Base-by-base conservation (phyloP, 2,888 invertebrate genomes). In the Harpalus rufipes region DNA sequence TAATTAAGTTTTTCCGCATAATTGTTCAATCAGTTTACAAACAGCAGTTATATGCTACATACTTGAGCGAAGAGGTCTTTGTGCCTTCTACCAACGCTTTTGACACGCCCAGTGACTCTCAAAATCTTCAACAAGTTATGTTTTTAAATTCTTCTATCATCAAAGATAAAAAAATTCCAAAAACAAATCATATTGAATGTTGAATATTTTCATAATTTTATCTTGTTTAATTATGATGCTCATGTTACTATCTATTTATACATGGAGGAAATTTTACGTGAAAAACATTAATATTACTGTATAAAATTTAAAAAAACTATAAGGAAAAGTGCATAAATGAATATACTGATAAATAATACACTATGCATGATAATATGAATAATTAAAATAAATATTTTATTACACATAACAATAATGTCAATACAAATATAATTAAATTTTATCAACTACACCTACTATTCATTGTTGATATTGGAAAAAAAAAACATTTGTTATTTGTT, bases 1-100 rank as follows among this genome's bases (percentile, higher is more conserved):
- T 51, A 51, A 51, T 51, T 51, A 51, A 51, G 44, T 51, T 51
- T 51, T 51, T 51, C 44, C 44, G 44, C 44, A 51, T 51, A 51
- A 51, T 51, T 51, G 44, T 51, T 51, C 44, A 51, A 51, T 51
- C 44, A 51, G 10, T 51, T 51, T 32, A 32, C 32, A 32, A 32
- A 32, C 44, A 10, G 10, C 44, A 51, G 44, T 51, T 51, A 51
- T 4, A 51, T 12, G 44, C 44, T 51, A 51, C 44, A 51, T 51
- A 51, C 44, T 51, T 51, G 10, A 51, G 44, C 2, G 44, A 10
- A 51, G 44, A 51, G 44, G 44, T 51, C 44, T 51, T 51, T 51
- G 44, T 51, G 44, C 44, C 12, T 32, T 32, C 32, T 51, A 51
- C 44, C 12, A 51, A 51, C 44, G 8, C 44, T 51, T 51, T 51